These are phyloP conservation scores for Sialia sialis DNA, from an alignment of 2,113 vertebrate species.

Conservation along the genomic window DNA sequence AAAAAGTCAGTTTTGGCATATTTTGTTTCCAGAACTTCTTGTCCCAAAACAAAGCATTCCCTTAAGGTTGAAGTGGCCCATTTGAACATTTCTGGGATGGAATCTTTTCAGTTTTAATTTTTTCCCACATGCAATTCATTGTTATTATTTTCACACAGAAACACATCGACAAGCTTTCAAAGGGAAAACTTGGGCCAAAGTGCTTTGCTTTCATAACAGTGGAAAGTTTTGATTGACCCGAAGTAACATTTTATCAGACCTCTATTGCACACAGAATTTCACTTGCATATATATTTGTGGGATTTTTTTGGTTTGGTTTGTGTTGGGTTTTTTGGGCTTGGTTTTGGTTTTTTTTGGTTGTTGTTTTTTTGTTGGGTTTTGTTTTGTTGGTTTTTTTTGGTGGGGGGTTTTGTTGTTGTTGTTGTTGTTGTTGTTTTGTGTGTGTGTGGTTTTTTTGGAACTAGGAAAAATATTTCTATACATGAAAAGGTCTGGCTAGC, in stretches of 20 bases:
- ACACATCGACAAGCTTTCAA: slow-evolving; percentile 1
- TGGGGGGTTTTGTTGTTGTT: no score
- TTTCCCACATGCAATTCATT: slow-evolving; percentile 29
- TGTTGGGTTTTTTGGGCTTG: neutral
- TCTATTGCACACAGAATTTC: neutral
- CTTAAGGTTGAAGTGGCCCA: slow-evolving; percentile 41
- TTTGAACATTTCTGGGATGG: neutral
- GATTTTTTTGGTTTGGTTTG: no score
- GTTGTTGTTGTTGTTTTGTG: neutral
- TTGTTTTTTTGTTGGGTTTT: neutral
- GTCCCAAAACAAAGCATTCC: slow-evolving; percentile 53
- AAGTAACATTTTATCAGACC: neutral
- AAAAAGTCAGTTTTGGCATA: neutral
- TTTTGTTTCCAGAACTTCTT: slow-evolving; percentile 31
- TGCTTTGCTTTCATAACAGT: neutral
- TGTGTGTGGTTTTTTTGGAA: neutral
- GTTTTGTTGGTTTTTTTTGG: neutral
- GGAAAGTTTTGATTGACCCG: neutral
- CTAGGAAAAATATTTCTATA: neutral
- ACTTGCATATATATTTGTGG: neutral
- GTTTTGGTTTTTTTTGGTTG: neutral
- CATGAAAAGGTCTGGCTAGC: neutral
- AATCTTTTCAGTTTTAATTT: slow-evolving; percentile 40
- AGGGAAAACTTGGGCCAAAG: slow-evolving; percentile 7
- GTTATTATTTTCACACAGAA: slow-evolving; percentile 29